Base-by-base conservation (phyloP, 2,888 invertebrate species). In the Alloscopus bannaensis region DNA sequence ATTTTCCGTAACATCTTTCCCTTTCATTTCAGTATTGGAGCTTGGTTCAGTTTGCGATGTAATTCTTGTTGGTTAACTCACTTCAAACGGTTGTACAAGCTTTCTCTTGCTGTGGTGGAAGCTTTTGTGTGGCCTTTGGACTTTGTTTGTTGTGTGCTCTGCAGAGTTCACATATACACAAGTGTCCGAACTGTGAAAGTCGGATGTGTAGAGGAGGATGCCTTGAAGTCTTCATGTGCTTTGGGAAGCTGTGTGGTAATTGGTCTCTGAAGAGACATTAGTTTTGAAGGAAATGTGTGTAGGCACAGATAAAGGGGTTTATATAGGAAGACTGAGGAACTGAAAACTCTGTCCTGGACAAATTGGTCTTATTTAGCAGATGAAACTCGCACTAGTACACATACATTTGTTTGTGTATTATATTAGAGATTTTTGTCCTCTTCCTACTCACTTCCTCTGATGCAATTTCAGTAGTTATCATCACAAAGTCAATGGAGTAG, bases 221-320 rank as follows among this genome's bases (percentile, higher is more conserved):
- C 6, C 50, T 26, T 36, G 11, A 11, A n/a, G n/a, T 47, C 76
- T 76, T 29, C 59, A 59, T 66, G 66, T 68, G 60, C n/a, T n/a
- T 50, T 66, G 36, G 64, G 64, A 62, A 57, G 42, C 76, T 69
- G 50, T n/a, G n/a, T 69, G 69, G 72, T 81, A 81, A 81, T 81
- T 81, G 81, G 81, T 81, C 81, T 81, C 81, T 60, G 77, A 68
- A 77, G 81, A 73, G 77, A 77, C 81, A 81, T 81, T 81, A 81
- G 71, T 81, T 77, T 66, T 57, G 68, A 69, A 69, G 65, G 73
- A 62, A 80, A 76, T 75, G 70, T 75, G 73, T 42, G 64, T 40
- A 52, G 65, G 59, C 50, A 42, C 31, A 59, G 59, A 57, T 55
- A 52, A 52, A 77, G 52, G 52, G 36, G 36, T 24, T 52, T 24